Evolutionary conservation across 2,888 invertebrate genomes (phyloP), one percentile per base, ranked within the genome.

Genomic region (Pseudoips prasinana): DNA sequence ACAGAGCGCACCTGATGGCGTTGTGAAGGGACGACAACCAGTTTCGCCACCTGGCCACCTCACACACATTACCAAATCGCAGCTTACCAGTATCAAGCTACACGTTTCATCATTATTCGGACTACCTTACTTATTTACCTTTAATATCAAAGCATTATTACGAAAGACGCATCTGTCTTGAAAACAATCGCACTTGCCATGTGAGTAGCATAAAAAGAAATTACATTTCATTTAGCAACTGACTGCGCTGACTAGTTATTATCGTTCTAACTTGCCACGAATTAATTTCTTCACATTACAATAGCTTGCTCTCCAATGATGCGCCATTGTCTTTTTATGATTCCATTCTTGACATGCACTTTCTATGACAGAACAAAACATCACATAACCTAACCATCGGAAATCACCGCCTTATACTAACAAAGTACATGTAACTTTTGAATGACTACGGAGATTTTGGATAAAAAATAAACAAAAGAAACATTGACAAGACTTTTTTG

Each of bases 1-100:
- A 14, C 14, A 3, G 3, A n/a, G 7, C 20, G 60, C 75, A 79
- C 70, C 73, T 76, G 75, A 73, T 69, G 56, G 45, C 62, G 63
- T 52, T 47, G 43, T 58, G 59, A 63, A 62, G 66, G 65, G 64
- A 62, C 60, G 54, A 56, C 60, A 82, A 85, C 83, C 77, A 79
- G 84, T 85, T 85, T 75, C 47, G 43, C 68, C 79, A 80, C 66
- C 76, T 80, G 78, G 77, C 58, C 51, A 45, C 47, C 53, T 51
- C 58, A 68, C 52, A 68, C 52, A 57, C 60, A 57, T 57, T 58
- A 51, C 58, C 43, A 58, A 66, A 62, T 57, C 53, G 38, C 54
- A 58, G 49, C 57, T 57, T 60, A 54, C 46, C 46, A 31, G 36
- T 33, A 30, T 34, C 25, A 22, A 48, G 33, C 35, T 39, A 43